Base-by-base conservation (phyloP, 2,113 vertebrate genomes). In the Pterophyllum scalare region DNA sequence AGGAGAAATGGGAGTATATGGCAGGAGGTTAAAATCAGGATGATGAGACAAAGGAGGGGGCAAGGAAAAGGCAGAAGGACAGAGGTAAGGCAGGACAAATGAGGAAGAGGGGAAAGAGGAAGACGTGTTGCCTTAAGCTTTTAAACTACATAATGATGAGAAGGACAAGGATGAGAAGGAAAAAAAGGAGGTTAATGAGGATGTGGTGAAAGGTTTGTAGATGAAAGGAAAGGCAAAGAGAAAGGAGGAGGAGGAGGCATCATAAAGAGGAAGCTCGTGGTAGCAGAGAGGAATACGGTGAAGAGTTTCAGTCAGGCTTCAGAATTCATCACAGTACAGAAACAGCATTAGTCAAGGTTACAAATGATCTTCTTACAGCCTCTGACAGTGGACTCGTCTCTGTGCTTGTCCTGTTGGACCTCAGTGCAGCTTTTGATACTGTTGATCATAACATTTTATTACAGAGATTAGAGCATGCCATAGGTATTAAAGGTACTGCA, bases 21-120 rank as follows among this genome's bases (percentile, higher is more conserved):
- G 61, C 72, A 75, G 64, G 56, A 85, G 78, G 80, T 26, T 67
- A 59, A 82, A 28, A 54, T 2, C 28, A 58, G 40, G 49, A 79
- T 33, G 70, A 91, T 17, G 64, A 75, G 76, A 43, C 6, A 19
- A 72, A 72, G 75, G 67, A 79, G 11, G 35, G 35, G 13, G 15
- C 7, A 7, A 1, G 35, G 7, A 28, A 83, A 64, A 40, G n/a
- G 24, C 70, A 52, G 75, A 24, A 38, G 75, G 81, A 56, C 26
- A 62, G 60, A 70, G 64, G 22, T 24, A 7, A 24, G 65, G 49
- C 24, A 72, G 26, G 56, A 58, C 2, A 1, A 7, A 0, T 7
- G 12, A 74, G 17, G 35, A 60, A 0, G 38, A 17, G 31, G 38
- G 13, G 60, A 11, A 33, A 4, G 10, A 74, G 20, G 31, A 61